Conservation (phyloP, 1,140 invertebrate genomes). For the Galendromus occidentalis region DNA sequence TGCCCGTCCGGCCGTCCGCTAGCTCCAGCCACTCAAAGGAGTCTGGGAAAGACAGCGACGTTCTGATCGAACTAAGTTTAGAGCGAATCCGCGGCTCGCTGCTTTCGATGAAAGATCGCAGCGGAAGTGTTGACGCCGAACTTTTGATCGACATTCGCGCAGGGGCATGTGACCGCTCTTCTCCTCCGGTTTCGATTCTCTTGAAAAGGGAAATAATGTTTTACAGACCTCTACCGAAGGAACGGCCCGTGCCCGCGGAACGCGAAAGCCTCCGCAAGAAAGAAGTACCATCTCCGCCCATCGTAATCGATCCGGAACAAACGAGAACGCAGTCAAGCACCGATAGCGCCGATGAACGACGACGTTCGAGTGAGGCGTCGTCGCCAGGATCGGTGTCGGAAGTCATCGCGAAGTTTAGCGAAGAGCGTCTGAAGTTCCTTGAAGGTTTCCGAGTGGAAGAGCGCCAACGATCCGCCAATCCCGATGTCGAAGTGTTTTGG, state of each 20-base stretch:
- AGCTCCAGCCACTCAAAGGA: too few species aligned
- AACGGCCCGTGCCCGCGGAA: background rate
- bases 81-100: too few species aligned
- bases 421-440: background rate
- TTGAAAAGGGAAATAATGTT: background rate
- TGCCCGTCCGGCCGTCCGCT: too few species aligned
- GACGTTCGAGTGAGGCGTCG: background rate
- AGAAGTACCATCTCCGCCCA: background rate
- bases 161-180: too few species aligned
- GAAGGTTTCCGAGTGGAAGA: background rate
- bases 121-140: too few species aligned
- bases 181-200: too few species aligned
- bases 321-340: background rate
- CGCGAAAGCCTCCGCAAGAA: background rate
- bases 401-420: background rate
- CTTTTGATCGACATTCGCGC: too few species aligned
- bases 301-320: too few species aligned
- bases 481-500: conserved; percentile 53
- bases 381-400: background rate
- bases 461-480: conserved; percentile 25
- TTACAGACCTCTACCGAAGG: background rate
- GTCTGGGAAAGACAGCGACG: too few species aligned
- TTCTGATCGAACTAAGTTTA: too few species aligned
- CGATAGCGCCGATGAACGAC: too few species aligned
- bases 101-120: too few species aligned